Base-by-base conservation (phyloP, 92 coral and sea anemone genomes). In the Actinernus sp. region DNA sequence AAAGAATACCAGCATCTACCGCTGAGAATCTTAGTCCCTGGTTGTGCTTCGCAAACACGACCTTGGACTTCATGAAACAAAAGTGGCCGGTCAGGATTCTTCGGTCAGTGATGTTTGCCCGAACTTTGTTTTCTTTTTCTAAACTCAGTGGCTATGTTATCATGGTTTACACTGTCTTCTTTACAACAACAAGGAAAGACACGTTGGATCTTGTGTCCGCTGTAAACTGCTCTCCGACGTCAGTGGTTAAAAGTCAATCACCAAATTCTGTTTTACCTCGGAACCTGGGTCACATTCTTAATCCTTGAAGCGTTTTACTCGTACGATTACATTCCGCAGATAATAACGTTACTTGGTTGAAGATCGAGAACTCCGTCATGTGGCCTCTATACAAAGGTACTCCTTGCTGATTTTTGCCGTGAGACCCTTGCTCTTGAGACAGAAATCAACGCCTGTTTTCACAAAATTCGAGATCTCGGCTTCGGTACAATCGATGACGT, bases 321-420 rank as follows among this genome's bases (percentile, higher is more conserved):
- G 41, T 49, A 47, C 24, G 37, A 22, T 1, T 31, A 50, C 41
- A 49, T 49, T 4, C 49, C 49, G 2, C 11, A 49, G 74, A 66
- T 28, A 59, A 66, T 38, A 30, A 9, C 6, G 61, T 52, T 16
- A 52, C 51, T 23, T 52, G 61, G 61, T 25, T 36, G 23, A 21
- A 37, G 50, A 49, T 66, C 4, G 74, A 26, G 19, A 66, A 33
- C 49, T 1, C n/a, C 4, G n/a, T 40, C 20, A 9, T 66, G 61
- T 66, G 74, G 74, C 30, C 51, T n/a, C n/a, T n/a, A 33, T 66
- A 66, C 51, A 26, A 49, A 2, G 61, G 61, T 17, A 21, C 61
- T 14, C 74, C 74, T 2, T 50, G 43, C 20, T 66, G 74, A 61
- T 17, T 51, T n/a, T n/a, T n/a, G n/a, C n/a, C n/a, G n/a, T n/a